phyloP scores from a whole-genome alignment of 2,113 vertebrate genomes.

The Lonchura striata region DNA sequence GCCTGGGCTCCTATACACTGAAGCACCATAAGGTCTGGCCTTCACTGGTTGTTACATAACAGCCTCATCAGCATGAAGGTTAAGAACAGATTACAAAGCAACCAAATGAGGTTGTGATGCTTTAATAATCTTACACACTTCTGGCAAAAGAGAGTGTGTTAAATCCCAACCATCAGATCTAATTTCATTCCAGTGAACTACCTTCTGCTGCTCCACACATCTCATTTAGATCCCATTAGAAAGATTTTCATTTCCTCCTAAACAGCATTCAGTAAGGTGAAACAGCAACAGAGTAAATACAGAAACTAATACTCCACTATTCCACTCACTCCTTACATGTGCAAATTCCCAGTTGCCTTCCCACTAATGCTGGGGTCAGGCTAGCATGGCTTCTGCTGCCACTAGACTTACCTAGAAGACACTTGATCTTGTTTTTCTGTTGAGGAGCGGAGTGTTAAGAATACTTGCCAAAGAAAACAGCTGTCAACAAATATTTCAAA shows the following conservation, averaged over 20 bases:
- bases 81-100: slow-evolving; percentile 29
- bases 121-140: slow-evolving; percentile 12
- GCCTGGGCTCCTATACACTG: background rate
- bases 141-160: background rate
- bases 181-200: background rate
- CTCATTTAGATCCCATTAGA: background rate
- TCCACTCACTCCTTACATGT: background rate
- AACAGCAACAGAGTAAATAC: background rate
- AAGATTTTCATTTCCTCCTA: background rate
- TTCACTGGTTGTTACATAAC: background rate
- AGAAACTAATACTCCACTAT: background rate
- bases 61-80: background rate
- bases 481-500: slow-evolving; percentile 13
- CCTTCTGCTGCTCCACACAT: background rate
- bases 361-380: background rate
- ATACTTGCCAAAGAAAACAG: slow-evolving; percentile 14
- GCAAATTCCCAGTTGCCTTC: background rate
- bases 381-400: background rate
- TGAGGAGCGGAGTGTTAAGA: background rate
- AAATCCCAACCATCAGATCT: background rate
- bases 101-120: background rate
- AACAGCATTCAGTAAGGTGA: background rate
- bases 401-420: background rate
- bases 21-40: background rate
- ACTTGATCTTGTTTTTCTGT: background rate